Evolutionary conservation across 37 sponge, comb jelly and placozoan species (phyloP).

Genomic region (Chondrosia reniformis): DNA sequence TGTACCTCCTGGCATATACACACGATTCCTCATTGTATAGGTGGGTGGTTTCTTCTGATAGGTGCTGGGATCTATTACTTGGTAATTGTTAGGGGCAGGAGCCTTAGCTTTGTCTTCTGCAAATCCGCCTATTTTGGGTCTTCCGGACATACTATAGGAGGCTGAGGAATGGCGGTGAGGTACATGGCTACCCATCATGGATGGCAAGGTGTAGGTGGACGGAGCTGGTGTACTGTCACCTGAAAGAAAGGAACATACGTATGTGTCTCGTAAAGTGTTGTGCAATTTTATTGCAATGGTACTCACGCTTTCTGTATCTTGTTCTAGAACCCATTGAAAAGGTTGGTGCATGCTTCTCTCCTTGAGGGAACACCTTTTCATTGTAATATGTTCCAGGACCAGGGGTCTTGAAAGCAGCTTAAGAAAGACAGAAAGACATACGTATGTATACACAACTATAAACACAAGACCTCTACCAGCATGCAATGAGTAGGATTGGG

Average conservation of each 20-base stretch:
- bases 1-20: conserved; percentile 94
- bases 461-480: no score
- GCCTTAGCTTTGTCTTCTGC: conserved; percentile 81
- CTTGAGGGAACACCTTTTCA: conserved; percentile 66
- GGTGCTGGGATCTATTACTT: conserved; percentile 35
- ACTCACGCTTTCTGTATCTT: conserved; percentile 81
- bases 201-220: conserved; percentile 86
- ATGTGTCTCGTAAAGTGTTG: neutral
- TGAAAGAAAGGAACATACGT: conserved; percentile 11
- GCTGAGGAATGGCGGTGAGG: conserved; percentile 78
- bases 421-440: neutral
- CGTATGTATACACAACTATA: no score
- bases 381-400: conserved; percentile 84
- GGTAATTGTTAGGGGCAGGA: conserved; percentile 83
- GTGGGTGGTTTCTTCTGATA: conserved; percentile 59
- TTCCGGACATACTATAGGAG: conserved; percentile 72
- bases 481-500: no score
- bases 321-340: conserved; percentile 88
- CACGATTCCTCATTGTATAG: conserved; percentile 70
- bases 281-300: no score
- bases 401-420: conserved; percentile 82
- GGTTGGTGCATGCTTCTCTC: conserved; percentile 77
- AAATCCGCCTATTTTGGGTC: conserved; percentile 86
- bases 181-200: conserved; percentile 73
- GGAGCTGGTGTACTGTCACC: conserved; percentile 94